Conservation (phyloP, 2,888 invertebrate species). For the Hemithea aestivaria region DNA sequence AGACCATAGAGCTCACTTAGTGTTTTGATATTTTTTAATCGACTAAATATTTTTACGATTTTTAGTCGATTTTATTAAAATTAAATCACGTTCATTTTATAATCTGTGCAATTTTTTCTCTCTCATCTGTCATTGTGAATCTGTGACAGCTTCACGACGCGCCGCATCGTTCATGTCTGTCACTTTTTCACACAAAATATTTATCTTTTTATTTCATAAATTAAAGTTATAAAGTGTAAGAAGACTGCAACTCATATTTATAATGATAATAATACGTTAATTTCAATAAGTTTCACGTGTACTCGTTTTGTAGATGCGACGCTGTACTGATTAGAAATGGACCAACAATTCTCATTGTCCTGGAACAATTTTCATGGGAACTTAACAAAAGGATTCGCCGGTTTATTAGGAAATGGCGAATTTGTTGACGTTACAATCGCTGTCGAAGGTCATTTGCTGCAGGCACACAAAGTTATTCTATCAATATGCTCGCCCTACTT, state of each 20-base stretch:
- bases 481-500: constrained; percentile 86
- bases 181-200: constrained; percentile 36
- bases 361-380: constrained; percentile 87
- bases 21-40: too few relatives aligned
- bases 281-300: constrained; percentile 3
- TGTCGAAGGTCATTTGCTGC: constrained; percentile 82
- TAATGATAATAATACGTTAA: neutral
- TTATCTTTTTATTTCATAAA: constrained; percentile 32
- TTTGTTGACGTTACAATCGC: constrained; percentile 82
- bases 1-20: too few relatives aligned
- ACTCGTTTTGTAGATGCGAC: constrained; percentile 45
- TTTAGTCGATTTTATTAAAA: too few relatives aligned
- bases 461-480: constrained; percentile 84
- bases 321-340: constrained; percentile 69
- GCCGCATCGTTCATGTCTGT: too few relatives aligned
- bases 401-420: constrained; percentile 78
- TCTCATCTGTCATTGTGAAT: too few relatives aligned
- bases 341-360: constrained; percentile 84
- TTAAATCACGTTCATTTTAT: too few relatives aligned
- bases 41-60: too few relatives aligned
- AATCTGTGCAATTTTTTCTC: too few relatives aligned
- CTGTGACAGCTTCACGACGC: neutral
- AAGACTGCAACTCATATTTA: constrained; percentile 9
- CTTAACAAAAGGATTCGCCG: constrained; percentile 82
- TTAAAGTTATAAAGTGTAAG: constrained; percentile 32